Evolutionary conservation across 2,888 invertebrate genomes (phyloP).

Genomic region (Tryphoninae sp.): DNA sequence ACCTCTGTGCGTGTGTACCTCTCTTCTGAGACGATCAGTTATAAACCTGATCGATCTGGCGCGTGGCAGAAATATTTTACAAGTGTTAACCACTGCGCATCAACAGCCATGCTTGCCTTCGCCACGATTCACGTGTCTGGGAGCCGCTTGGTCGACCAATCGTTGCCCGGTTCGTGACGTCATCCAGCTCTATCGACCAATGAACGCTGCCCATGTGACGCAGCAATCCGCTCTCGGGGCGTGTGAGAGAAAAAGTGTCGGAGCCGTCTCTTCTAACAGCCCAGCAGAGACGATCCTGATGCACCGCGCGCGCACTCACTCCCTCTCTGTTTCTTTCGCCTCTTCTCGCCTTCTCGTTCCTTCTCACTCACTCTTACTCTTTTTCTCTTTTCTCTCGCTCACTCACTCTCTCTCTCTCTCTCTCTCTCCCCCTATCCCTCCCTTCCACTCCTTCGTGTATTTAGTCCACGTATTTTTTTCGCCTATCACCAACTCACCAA

Average conservation of each 20-base stretch:
- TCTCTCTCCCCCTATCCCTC: background rate
- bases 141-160: conserved; percentile 79
- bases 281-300: conserved; percentile 3
- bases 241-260: conserved; percentile 70
- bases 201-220: conserved; percentile 82
- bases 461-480: conserved; percentile 7
- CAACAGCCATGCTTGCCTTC: conserved; percentile 80
- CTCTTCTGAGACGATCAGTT: conserved; percentile 28
- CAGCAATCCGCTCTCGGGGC: conserved; percentile 77
- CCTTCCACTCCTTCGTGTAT: background rate
- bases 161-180: conserved; percentile 77
- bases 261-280: conserved; percentile 47
- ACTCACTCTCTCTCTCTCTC: background rate
- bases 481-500: conserved; percentile 10
- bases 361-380: conserved; percentile 8
- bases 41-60: conserved; percentile 79
- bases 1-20: background rate
- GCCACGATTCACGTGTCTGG: conserved; percentile 82
- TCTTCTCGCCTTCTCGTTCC: background rate
- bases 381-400: background rate
- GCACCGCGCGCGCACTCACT: conserved; percentile 56
- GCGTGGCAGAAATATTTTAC: conserved; percentile 80
- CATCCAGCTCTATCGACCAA: conserved; percentile 82
- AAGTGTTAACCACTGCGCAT: conserved; percentile 81
- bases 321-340: conserved; percentile 21